Base-by-base conservation (phyloP, 2,888 invertebrate genomes). In the Girardia tigrina region DNA sequence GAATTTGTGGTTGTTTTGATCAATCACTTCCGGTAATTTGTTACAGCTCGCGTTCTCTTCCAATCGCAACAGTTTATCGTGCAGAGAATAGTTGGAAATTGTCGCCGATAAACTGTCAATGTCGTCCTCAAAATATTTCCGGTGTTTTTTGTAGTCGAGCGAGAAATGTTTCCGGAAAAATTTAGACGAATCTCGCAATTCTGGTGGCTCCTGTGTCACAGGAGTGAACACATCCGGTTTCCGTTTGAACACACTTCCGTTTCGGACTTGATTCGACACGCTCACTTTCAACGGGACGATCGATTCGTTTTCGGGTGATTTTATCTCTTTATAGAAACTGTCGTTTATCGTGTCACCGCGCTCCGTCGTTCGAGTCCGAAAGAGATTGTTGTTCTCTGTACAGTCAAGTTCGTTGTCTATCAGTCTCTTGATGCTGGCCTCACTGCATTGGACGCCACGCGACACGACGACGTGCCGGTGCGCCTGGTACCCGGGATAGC, bases 41-140 rank as follows among this genome's bases (percentile, higher is more conserved):
- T 56, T 4, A n/a, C n/a, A 56, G 23, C 56, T 23, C 4, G 23
- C 8, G 23, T 56, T 56, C n/a, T 56, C 56, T 23, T 56, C 56
- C 56, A 56, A n/a, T 56, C 56, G n/a, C 23, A 56, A 71, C 20
- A 71, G 23, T 23, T 71, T 29, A 26, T 71, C 71, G n/a, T 71
- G 27, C 2, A 71, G n/a, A 14, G 71, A 71, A 26, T 71, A 71
- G 23, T 71, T 71, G 23, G 71, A 71, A n/a, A 71, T 71, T 4
- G 71, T 71, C 27, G 71, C 27, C n/a, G 71, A 71, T 12, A 71
- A 29, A 71, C 71, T 71, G n/a, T 71, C 71, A 12, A 71, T 71
- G 26, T 71, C 71, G 26, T 28, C 29, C 14, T 71, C 71, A 6
- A 28, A 71, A 71, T 71, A 27, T 71, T 28, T 28, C 4, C 29